phyloP scores from a whole-genome alignment of 2,888 invertebrate species.

The Tortrix viridana region DNA sequence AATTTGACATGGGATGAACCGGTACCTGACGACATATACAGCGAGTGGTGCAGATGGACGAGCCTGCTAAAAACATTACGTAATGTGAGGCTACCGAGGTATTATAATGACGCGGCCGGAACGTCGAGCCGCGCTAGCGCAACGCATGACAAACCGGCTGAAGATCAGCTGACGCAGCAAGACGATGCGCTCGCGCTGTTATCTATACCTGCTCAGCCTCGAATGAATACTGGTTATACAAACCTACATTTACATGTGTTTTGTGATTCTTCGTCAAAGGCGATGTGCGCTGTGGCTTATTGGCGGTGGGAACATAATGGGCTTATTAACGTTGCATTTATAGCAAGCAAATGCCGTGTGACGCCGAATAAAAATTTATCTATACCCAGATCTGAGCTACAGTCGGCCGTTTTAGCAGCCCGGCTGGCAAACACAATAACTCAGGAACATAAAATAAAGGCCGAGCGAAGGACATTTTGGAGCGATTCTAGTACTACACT shows the following conservation, averaged over 20 bases:
- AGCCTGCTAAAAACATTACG: not conserved
- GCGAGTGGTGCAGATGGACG: not conserved
- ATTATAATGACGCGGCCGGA: not conserved
- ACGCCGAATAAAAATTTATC: constrained; percentile 26
- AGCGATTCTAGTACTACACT: constrained; percentile 43
- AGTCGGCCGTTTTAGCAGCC: constrained; percentile 25
- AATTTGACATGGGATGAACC: constrained; percentile 2
- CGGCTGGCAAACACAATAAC: constrained; percentile 15
- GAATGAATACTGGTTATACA: not conserved
- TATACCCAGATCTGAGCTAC: constrained; percentile 26
- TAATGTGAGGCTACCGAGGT: not conserved
- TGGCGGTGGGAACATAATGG: constrained; percentile 5
- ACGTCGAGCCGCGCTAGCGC: not conserved
- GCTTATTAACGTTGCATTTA: constrained; percentile 6
- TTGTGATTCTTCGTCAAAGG: constrained; percentile 22
- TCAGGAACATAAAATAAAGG: constrained; percentile 10
- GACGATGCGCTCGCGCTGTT: not conserved
- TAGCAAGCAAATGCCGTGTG: constrained; percentile 17
- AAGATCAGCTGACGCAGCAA: not conserved
- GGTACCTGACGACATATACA: not conserved
- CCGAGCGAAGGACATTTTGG: constrained; percentile 37
- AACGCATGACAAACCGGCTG: not conserved
- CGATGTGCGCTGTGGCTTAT: constrained; percentile 5
- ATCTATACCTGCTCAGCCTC: not conserved
- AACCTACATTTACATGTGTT: constrained; percentile 35